Evolutionary conservation across 2,888 invertebrate genomes (phyloP).

Genomic region (Sepioteuthis lessoniana): DNA sequence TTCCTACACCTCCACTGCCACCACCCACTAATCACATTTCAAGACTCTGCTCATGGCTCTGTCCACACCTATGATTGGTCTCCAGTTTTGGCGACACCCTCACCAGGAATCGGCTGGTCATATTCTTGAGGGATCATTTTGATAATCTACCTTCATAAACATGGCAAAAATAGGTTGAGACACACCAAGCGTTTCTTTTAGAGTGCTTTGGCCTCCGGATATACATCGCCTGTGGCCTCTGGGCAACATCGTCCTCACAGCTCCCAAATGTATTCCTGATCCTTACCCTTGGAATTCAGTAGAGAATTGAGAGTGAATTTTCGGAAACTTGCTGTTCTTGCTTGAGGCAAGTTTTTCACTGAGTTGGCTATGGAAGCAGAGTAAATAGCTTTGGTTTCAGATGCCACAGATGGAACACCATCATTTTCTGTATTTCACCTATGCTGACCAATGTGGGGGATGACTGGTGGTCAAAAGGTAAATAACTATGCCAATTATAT

Average conservation of each 20-base stretch:
- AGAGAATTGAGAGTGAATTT: background rate
- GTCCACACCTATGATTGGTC: conserved; percentile 9
- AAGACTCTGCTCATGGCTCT: background rate
- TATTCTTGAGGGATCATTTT: background rate
- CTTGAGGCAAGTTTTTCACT: background rate
- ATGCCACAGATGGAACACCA: background rate
- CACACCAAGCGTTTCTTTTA: background rate
- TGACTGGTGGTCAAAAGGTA: conserved; percentile 18
- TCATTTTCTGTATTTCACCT: conserved; percentile 20
- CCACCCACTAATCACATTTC: background rate
- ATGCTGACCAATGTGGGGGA: background rate
- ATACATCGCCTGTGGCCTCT: background rate
- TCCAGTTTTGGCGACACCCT: conserved; percentile 18
- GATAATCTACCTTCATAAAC: background rate
- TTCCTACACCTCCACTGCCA: background rate
- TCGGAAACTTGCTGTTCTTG: background rate
- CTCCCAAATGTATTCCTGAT: background rate
- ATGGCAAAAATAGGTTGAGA: conserved; percentile 21
- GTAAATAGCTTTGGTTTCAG: conserved; percentile 15
- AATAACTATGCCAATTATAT: background rate
- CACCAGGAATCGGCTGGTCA: background rate
- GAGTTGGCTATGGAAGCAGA: background rate
- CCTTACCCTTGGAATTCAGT: conserved; percentile 6
- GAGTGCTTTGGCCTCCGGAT: conserved; percentile 33
- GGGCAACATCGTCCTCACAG: background rate